A percentile compares a stretch with the other conserved stretches of the same genome.
Conservation (phyloP, 2,797 vertebrate species). For the Vireo griseus region DNA sequence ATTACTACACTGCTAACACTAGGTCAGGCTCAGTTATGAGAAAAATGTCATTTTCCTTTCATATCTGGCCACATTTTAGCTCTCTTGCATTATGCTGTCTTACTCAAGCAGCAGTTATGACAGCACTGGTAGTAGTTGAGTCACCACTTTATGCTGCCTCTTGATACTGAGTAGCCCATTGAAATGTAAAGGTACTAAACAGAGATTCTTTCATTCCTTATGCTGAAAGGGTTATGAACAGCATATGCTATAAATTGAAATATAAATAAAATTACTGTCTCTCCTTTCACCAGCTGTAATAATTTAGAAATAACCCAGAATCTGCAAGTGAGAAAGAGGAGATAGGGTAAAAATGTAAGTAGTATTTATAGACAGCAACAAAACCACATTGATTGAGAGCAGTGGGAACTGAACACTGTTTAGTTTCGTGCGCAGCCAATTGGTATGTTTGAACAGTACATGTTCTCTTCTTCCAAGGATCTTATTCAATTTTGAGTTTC, state of each 20-base stretch:
- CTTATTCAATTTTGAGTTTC: constrained; percentile 1
- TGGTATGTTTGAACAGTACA: background rate
- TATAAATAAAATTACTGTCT: background rate
- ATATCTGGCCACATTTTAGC: background rate
- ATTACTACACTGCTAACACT: background rate
- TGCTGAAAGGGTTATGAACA: background rate
- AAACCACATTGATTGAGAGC: background rate
- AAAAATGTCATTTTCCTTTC: background rate
- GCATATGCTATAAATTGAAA: background rate
- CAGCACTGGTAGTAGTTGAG: background rate
- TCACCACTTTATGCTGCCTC: background rate
- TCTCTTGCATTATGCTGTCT: background rate
- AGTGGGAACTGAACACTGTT: background rate
- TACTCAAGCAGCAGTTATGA: background rate
- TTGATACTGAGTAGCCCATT: background rate
- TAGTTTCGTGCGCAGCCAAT: background rate
- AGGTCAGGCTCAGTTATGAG: background rate
- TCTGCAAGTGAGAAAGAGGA: background rate
- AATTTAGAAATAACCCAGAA: constrained; percentile 6
- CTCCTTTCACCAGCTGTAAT: background rate
- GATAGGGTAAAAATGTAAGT: background rate
- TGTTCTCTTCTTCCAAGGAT: background rate
- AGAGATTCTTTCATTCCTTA: background rate
- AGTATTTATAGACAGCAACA: background rate
- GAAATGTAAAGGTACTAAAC: background rate